Percentiles rank a stretch among this genome's conserved stretches.
phyloP scores from a whole-genome alignment of 1,140 invertebrate genomes.

The Oedothorax gibbosus region DNA sequence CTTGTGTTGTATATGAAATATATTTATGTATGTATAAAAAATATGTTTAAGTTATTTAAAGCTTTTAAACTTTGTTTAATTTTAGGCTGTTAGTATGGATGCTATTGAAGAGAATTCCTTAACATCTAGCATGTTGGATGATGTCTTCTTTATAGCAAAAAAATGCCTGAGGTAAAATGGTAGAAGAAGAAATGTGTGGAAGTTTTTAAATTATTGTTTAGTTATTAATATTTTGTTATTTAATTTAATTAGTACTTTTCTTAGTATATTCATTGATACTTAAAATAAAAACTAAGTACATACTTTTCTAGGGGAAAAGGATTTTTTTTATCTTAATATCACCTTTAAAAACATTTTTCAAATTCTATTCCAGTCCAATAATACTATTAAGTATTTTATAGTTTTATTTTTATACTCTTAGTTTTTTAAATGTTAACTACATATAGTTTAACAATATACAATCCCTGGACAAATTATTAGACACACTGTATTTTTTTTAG shows the following conservation, averaged over 20 bases:
- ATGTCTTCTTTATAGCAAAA: constrained; percentile 97
- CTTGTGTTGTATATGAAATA: neutral
- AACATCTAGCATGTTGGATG: constrained; percentile 95
- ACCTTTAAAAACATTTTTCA: too few relatives aligned
- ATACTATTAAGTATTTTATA: too few relatives aligned
- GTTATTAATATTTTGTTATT: neutral
- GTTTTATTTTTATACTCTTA: too few relatives aligned
- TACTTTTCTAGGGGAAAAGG: too few relatives aligned
- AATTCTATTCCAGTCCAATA: too few relatives aligned
- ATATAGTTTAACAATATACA: too few relatives aligned
- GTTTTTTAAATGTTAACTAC: too few relatives aligned
- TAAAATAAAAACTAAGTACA: too few relatives aligned
- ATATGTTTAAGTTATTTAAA: neutral
- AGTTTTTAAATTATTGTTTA: neutral
- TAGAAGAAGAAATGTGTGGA: neutral
- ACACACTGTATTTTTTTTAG: too few relatives aligned
- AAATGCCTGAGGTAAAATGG: constrained; percentile 87
- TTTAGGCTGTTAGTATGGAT: constrained; percentile 86
- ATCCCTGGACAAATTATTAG: too few relatives aligned
- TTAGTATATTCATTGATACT: too few relatives aligned
- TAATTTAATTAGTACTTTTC: neutral
- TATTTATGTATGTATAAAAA: neutral
- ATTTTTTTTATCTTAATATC: too few relatives aligned
- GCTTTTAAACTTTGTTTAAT: constrained; percentile 28
- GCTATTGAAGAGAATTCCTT: constrained; percentile 76